Evolutionary conservation across 2,888 invertebrate genomes (phyloP).

Genomic region (Melinaea menophilus): DNA sequence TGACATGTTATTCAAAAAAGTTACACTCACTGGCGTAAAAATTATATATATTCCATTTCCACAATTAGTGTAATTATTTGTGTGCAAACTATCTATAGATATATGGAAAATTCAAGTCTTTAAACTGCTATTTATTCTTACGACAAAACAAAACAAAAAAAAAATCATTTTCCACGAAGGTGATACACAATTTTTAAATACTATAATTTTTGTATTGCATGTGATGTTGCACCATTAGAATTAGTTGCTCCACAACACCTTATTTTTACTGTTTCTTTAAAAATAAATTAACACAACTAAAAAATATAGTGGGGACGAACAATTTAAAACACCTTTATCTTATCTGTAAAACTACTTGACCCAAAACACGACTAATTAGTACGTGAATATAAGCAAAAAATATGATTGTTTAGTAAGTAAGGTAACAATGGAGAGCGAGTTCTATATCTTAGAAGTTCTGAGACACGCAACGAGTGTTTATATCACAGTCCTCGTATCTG

Average conservation of each 20-base stretch:
- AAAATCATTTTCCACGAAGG: constrained; percentile 1
- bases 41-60: too few species aligned
- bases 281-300: constrained; percentile 2
- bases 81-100: too few species aligned
- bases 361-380: too few species aligned
- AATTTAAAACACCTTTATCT: too few species aligned
- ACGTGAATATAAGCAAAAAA: too few species aligned
- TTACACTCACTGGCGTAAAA: too few species aligned
- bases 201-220: constrained; percentile 12
- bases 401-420: not conserved
- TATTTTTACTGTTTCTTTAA: constrained; percentile 14
- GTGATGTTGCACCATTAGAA: constrained; percentile 3
- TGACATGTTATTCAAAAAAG: too few species aligned
- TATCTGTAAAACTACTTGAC: too few species aligned
- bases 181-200: constrained; percentile 5
- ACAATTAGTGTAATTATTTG: too few species aligned
- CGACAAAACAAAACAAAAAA: not conserved
- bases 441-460: not conserved
- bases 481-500: constrained; percentile 3
- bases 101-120: not conserved
- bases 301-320: not conserved
- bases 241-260: constrained; percentile 8
- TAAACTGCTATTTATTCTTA: not conserved
- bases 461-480: constrained; percentile 4
- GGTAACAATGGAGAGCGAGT: not conserved